Conservation (phyloP, 2,797 vertebrate species). For the Pseudochaenichthys georgianus region DNA sequence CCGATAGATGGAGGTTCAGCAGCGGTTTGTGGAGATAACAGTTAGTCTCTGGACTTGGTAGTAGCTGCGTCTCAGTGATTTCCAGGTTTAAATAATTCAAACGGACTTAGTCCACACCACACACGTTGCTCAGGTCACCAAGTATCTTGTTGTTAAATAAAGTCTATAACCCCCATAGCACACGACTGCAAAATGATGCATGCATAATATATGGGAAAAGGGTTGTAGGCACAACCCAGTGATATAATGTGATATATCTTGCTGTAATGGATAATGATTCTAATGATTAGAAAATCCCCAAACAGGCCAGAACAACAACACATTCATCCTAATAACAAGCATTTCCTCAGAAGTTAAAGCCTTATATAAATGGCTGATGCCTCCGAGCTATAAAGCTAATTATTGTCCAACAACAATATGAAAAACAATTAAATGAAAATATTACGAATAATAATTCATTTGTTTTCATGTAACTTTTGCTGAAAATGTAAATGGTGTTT, state of each 20-base stretch:
- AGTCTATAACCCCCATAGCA: not conserved
- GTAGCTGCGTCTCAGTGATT: not conserved
- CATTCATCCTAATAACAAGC: not conserved
- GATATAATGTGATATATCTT: not conserved
- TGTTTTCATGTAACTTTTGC: too few species aligned
- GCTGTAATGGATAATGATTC: not conserved
- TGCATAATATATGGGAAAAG: not conserved
- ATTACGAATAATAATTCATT: too few species aligned
- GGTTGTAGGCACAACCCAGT: not conserved
- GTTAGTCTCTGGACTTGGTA: not conserved
- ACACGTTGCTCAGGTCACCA: not conserved
- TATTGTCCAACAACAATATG: not conserved
- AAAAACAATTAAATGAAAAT: not conserved
- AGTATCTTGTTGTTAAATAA: not conserved
- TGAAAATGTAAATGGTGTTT: too few species aligned
- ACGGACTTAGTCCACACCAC: too few species aligned
- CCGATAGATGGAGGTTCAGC: not conserved
- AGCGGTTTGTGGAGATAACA: not conserved
- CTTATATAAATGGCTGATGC: not conserved
- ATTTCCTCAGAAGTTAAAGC: not conserved
- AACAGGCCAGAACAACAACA: not conserved
- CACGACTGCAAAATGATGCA: slow-evolving; percentile 1
- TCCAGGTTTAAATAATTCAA: not conserved
- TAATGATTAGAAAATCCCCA: not conserved
- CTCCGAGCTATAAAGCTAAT: not conserved